Evolutionary conservation across 2,888 invertebrate genomes (phyloP).

Genomic region (Tiphia femorata): DNA sequence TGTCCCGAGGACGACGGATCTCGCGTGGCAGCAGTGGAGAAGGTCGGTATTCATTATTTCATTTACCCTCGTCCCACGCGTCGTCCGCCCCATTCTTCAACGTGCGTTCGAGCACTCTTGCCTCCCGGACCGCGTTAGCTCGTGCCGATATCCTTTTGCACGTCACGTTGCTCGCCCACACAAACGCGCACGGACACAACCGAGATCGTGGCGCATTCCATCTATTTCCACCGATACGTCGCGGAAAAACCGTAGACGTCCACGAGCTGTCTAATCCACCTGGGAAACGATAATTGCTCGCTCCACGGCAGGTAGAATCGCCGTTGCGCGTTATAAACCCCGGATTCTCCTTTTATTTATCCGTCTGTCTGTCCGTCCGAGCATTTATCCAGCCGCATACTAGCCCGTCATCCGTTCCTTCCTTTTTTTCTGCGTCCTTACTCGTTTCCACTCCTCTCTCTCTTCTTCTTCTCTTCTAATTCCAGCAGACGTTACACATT

Average conservation of each 20-base stretch:
- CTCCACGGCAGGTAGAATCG: constrained; percentile 44
- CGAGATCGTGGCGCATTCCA: too few species aligned
- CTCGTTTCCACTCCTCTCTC: neutral
- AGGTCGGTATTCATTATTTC: neutral
- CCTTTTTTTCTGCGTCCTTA: neutral
- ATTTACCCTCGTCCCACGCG: neutral
- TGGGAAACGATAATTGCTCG: constrained; percentile 47
- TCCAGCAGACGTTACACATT: neutral
- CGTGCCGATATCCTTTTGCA: too few species aligned
- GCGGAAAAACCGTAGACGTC: neutral
- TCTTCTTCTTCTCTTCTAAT: neutral
- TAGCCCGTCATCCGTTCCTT: neutral
- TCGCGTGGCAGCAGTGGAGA: too few species aligned
- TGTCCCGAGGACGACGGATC: too few species aligned
- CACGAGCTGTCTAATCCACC: constrained; percentile 21
- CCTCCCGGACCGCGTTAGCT: too few species aligned
- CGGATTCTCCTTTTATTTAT: constrained; percentile 25
- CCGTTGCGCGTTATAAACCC: constrained; percentile 42
- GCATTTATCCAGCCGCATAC: too few species aligned
- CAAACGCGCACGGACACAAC: too few species aligned
- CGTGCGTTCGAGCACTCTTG: too few species aligned
- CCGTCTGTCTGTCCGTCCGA: constrained; percentile 4
- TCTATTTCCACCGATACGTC: neutral
- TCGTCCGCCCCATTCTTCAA: neutral
- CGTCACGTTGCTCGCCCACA: too few species aligned